Evolutionary conservation across 2,888 invertebrate species (phyloP), one percentile per base, ranked within the genome.

Genomic region (Netelia virgata): DNA sequence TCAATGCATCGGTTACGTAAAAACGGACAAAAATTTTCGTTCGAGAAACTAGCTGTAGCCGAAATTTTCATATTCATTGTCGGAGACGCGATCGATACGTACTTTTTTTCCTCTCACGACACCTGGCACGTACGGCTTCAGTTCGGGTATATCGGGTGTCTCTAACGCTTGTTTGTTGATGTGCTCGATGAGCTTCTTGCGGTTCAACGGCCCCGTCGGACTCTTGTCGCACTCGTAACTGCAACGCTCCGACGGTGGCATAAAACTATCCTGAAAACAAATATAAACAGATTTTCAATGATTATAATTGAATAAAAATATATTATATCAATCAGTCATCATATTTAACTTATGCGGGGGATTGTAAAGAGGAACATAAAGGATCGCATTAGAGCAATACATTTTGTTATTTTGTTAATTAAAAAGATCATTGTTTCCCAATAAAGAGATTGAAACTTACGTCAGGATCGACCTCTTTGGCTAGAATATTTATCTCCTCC

Each of bases 391-490:
- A 47, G 23, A 66, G 50, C 11, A 28, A 69, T 36, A 36, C 6
- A 36, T 36, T 36, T 36, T 8, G 36, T 36, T 6, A 36, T 36
- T 36, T 36, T 36, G 1, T 36, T 36, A 36, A 36, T 36, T 36
- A 36, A 36, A 5, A 36, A 36, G 36, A 36, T 36, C 36, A 28
- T 28, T 28, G 28, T 28, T 3, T 3, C 3, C 28, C 2, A 28
- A 28, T 28, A 28, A 28, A 9, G 14, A 10, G 20, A 23, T 11
- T 69, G 18, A 20, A 28, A 96, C 98, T 97, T 95, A 99, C 99
- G 95, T 99, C 99, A 88, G 99, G 99, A 95, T 99, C 99, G 90
- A 99, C 99, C 96, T 99, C 99, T 95, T 98, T 98, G 91, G 99
- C 98, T 91, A 99, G 95, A 94, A 99, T 97, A 92, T 98, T 98